Percentiles rank a stretch among this genome's conserved stretches.
These are phyloP conservation scores for Pardosa pseudoannulata DNA, from an alignment of 2,888 invertebrate species.

Conservation along the genomic window DNA sequence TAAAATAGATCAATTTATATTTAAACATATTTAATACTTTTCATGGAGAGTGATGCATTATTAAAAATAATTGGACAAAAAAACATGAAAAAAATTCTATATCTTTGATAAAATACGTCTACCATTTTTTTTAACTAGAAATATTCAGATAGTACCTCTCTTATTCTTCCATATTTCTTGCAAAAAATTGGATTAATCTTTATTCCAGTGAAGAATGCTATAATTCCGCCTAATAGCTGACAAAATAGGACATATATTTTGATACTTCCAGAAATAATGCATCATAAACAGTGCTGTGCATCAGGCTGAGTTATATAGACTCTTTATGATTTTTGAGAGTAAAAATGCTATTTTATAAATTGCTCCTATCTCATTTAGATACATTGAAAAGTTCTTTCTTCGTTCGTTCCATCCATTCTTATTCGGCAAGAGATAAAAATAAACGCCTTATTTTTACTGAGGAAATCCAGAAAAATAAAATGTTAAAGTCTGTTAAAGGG, in stretches of 20 bases:
- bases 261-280: not conserved
- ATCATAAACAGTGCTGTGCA: not conserved
- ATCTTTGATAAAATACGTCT: no score
- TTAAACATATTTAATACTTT: no score
- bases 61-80: no score
- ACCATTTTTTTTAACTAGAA: no score
- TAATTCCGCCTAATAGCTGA: not conserved
- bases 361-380: conserved; percentile 15
- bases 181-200: not conserved
- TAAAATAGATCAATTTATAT: no score
- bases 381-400: not conserved
- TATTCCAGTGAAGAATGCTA: not conserved
- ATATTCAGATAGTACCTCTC: not conserved
- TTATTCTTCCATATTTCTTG: not conserved
- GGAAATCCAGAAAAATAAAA: no score
- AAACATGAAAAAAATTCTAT: no score
- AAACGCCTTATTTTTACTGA: not conserved
- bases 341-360: not conserved
- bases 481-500: not conserved
- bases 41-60: no score
- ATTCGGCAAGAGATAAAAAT: not conserved
- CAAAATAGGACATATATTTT: not conserved
- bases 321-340: not conserved
- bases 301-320: not conserved
- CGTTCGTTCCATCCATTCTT: not conserved